Percentiles rank a stretch among this genome's conserved stretches.
phyloP scores from a whole-genome alignment of 2,888 invertebrate species.

The Rhimphoctona megacephalus region DNA sequence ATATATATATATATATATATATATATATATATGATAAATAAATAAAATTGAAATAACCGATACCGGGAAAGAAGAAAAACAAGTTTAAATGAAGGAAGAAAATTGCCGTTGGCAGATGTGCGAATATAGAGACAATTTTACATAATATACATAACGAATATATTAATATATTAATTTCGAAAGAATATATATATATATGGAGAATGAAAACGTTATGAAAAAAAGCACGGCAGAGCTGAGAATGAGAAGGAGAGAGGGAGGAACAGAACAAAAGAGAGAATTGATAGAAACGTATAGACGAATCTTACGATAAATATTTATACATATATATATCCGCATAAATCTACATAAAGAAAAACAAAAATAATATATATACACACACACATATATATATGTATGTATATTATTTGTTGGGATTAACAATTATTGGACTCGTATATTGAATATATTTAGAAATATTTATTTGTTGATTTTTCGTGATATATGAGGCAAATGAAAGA shows the following conservation, averaged over 20 bases:
- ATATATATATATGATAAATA: background rate
- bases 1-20: background rate
- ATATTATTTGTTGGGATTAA: slow-evolving; percentile 84
- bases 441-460: slow-evolving; percentile 83
- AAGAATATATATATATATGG: slow-evolving; percentile 43
- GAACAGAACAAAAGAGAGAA: slow-evolving; percentile 21
- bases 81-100: slow-evolving; percentile 12
- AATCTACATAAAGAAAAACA: slow-evolving; percentile 17
- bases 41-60: slow-evolving; percentile 7
- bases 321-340: slow-evolving; percentile 8
- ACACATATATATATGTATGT: slow-evolving; percentile 70
- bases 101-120: slow-evolving; percentile 52
- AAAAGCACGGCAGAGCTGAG: slow-evolving; percentile 1
- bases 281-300: slow-evolving; percentile 57
- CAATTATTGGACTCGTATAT: slow-evolving; percentile 80
- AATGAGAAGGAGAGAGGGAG: background rate
- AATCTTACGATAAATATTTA: slow-evolving; percentile 40
- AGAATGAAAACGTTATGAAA: slow-evolving; percentile 6
- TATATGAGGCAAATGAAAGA: slow-evolving; percentile 71
- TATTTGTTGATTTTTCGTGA: slow-evolving; percentile 83
- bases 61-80: background rate
- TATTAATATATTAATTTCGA: slow-evolving; percentile 65
- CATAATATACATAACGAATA: slow-evolving; percentile 56
- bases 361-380: background rate
- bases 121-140: slow-evolving; percentile 59